Evolutionary conservation across 2,113 vertebrate species (phyloP), one percentile per base, ranked within the genome.

Genomic region (Sisor rabdophorus): DNA sequence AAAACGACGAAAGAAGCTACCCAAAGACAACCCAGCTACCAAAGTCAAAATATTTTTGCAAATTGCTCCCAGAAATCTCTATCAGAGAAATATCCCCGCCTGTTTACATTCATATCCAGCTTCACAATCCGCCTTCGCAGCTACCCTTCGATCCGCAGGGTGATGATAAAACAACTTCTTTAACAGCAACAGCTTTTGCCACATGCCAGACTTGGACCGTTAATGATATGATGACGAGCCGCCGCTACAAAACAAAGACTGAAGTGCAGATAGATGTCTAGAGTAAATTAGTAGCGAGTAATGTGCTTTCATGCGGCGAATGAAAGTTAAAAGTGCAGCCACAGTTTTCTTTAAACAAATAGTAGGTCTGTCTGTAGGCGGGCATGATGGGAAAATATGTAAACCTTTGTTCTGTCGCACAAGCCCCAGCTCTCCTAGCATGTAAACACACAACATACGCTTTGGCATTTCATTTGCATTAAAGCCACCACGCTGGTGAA

Each of bases 261-360:
- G 13, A 48, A 83, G 88, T 24, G 82, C 83, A 88, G 88, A 89
- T 86, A 87, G 87, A 89, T 88, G 75, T 83, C 44, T 19, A 77
- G 89, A 85, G 89, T 90, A 89, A 89, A 91, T 91, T 87, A 91
- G 86, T 87, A 90, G 90, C 83, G 82, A 89, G 85, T 87, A 83
- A 82, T 87, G 86, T 78, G 80, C 91, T 92, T 93, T 93, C 82
- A 91, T 91, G 91, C 92, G 91, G 90, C 84, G 85, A 88, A 91
- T 86, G 86, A 91, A 92, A 92, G 88, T 90, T 89, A 77, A 65
- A n/a, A 89, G 87, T 75, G 85, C 88, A 90, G 85, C 80, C 85
- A 60, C 79, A 81, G 81, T 82, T 79, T 78, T 79, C 81, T 73
- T 75, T 86, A 89, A 90, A 91, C 87, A 90, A 91, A 89, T 87